phyloP scores from a whole-genome alignment of 2,888 invertebrate genomes.

The Dusona sp. region DNA sequence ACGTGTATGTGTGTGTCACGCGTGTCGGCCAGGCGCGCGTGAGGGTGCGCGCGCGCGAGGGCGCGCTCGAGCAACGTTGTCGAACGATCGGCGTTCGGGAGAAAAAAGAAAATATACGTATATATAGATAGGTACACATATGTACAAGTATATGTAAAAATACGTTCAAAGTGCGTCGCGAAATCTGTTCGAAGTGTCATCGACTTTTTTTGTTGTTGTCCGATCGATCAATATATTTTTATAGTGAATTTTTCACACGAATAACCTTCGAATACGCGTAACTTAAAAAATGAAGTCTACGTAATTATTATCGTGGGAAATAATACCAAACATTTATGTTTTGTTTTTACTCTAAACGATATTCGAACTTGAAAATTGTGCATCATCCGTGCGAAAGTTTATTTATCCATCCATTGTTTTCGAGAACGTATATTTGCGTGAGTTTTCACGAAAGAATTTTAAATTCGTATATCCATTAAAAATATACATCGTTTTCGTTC shows the following conservation, averaged over 20 bases:
- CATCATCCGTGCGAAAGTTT: not conserved
- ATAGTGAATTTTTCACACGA: not conserved
- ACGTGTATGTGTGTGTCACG: slow-evolving; percentile 39
- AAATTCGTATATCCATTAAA: not conserved
- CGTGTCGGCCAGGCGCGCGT: slow-evolving; percentile 25
- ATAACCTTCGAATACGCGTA: slow-evolving; percentile 4
- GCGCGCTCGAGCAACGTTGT: slow-evolving; percentile 38
- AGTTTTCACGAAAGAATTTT: not conserved
- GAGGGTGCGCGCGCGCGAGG: slow-evolving; percentile 28
- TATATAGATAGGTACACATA: not conserved
- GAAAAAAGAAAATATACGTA: slow-evolving; percentile 31
- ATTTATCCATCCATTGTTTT: not conserved
- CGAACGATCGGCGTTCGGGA: slow-evolving; percentile 57
- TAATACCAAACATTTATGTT: not conserved
- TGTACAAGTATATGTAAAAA: not conserved
- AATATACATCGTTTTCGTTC: not conserved
- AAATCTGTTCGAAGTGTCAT: slow-evolving; percentile 46
- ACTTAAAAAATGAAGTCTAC: not conserved
- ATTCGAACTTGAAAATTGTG: slow-evolving; percentile 3
- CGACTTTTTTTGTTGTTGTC: slow-evolving; percentile 30
- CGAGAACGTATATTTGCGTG: not conserved
- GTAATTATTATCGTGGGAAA: not conserved
- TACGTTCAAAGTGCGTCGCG: slow-evolving; percentile 50
- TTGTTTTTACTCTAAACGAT: not conserved
- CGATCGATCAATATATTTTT: not conserved